Base-by-base conservation (phyloP, 2,113 vertebrate species). In the Rhinoderma darwinii region DNA sequence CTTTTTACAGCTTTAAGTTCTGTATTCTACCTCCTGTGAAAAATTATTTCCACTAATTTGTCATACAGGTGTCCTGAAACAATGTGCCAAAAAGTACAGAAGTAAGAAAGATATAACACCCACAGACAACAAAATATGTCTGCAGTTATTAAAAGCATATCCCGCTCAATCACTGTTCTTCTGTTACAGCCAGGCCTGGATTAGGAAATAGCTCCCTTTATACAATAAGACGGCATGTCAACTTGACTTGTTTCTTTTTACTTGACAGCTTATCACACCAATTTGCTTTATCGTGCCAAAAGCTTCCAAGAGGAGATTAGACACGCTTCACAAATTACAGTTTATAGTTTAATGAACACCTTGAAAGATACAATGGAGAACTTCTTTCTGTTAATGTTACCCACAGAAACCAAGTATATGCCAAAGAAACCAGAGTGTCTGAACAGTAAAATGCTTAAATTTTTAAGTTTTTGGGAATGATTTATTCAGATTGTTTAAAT, bases 251-350 rank as follows among this genome's bases (percentile, higher is more conserved):
- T 92, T 90, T 88, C 89, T 89, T 72, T 89, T 91, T 89, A 90
- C 90, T 88, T 94, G 94, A 93, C 93, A 94, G 89, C 88, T 92
- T 92, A 94, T 95, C 92, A 91, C 93, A 95, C 94, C 93, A 94
- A 91, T 92, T 93, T 91, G 91, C 92, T 91, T 94, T 95, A 56
- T 93, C 94, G 95, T 95, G 93, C 91, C 91, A 90, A 88, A 93
- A 90, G 90, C 92, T 95, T 95, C 93, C 93, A 94, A 86, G 83
- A 91, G 92, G 89, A 90, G 91, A 95, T 96, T 96, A 94, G 95
- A 93, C 89, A 91, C 95, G 94, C 94, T 93, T 93, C 95, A 95
- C 96, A 96, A 96, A 97, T 96, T 86, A 43, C 27, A 89, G 88
- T 92, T 93, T 91, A 88, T 89, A 89, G 88, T 90, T 87, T 89